Conservation (phyloP, 2,888 invertebrate genomes). For the Mythimna lalbum region DNA sequence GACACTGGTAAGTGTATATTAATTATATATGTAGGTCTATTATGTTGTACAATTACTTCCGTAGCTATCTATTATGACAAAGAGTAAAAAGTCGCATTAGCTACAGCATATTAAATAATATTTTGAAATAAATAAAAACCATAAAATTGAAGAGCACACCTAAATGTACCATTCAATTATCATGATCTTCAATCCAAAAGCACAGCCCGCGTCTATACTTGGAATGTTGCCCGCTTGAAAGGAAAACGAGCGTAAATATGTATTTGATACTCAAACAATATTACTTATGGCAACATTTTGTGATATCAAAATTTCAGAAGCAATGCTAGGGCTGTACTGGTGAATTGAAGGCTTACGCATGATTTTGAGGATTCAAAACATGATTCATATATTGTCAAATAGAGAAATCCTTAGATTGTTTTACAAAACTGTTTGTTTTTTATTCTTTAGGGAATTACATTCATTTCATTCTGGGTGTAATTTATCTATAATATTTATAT, state of each 20-base stretch:
- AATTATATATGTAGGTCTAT: too few species aligned
- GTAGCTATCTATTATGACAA: too few species aligned
- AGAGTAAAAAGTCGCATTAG: background rate
- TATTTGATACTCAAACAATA: constrained; percentile 54
- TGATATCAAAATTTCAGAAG: constrained; percentile 52
- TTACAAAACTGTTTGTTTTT: too few species aligned
- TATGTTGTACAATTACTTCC: too few species aligned
- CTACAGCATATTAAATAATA: background rate
- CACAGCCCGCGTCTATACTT: constrained; percentile 26
- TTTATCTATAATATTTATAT: too few species aligned
- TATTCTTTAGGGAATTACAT: too few species aligned
- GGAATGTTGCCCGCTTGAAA: constrained; percentile 57
- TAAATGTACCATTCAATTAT: constrained; percentile 31
- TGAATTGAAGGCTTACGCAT: background rate
- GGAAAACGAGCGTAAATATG: constrained; percentile 59
- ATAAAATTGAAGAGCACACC: constrained; percentile 1
- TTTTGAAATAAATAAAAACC: constrained; percentile 2
- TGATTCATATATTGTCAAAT: background rate
- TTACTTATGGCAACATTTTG: constrained; percentile 50
- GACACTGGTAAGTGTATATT: too few species aligned
- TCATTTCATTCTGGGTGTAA: too few species aligned
- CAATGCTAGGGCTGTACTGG: constrained; percentile 29
- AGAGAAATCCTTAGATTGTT: background rate
- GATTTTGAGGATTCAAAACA: background rate
- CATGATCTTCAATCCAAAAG: constrained; percentile 47